Base-by-base conservation (phyloP, 2,888 invertebrate species). In the Apodemia zela region DNA sequence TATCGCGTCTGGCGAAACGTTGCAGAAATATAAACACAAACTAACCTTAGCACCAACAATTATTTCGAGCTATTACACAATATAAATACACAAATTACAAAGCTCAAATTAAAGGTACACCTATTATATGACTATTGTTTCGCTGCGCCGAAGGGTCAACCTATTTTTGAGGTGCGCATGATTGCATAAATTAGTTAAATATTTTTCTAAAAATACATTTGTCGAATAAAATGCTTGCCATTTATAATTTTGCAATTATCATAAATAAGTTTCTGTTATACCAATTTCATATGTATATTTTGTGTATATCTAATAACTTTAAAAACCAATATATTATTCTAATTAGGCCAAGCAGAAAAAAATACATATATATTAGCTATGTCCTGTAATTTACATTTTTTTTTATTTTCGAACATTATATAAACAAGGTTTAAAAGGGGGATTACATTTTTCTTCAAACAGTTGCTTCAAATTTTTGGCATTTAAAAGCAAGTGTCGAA, bases 1-100 rank as follows among this genome's bases (percentile, higher is more conserved):
- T 65, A 68, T 70, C 67, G 71, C 63, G 68, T 67, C 68, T 71
- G 63, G 63, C 59, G 61, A 67, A 42, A 42, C 42, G 15, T 64
- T 68, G 67, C 67, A 63, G 65, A 71, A 72, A 68, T 74, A 74
- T 75, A 77, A 85, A 85, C 80, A 82, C 81, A 81, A 82, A 80
- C 76, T 71, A 71, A 72, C 58, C 67, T 62, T 79, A 84, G 81
- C 84, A 85, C 84, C 83, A 80, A 79, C 73, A 66, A 38, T 69
- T 63, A 63, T 66, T 64, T 64, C 58, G 61, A 51, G 51, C 51
- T 51, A 51, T 21, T 18, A 51, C 17, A 51, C 2, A 21, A 21
- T 47, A 17, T 47, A 18, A 17, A 33, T 33, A 49, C 17, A 49
- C 17, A 49, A 49, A 51, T 18, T 7, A 49, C 17, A 18, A 49